Base-by-base conservation (phyloP, 1,140 invertebrate species). In the Drosophila orosa region DNA sequence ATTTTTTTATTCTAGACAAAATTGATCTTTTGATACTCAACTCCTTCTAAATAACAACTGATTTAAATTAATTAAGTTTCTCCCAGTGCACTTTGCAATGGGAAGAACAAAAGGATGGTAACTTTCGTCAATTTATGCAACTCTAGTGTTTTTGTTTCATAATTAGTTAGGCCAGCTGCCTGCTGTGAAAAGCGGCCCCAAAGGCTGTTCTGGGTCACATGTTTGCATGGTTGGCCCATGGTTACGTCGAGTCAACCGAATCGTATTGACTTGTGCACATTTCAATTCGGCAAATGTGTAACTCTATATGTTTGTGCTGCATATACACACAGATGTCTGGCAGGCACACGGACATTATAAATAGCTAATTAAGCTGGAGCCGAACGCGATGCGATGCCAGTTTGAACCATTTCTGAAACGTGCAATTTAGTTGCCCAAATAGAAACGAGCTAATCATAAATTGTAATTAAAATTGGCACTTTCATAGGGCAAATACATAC, bases 191-290 rank as follows among this genome's bases (percentile, higher is more conserved):
- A 82, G 58, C 31, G 68, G 61, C 31, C 62, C 44, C 7, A 69
- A 52, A 25, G 45, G 62, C 37, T 39, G 31, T 13, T 31, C 17
- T 31, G 39, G 27, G 45, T 47, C 60, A 24, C 56, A 31, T 74
- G 67, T 75, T 74, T 75, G 31, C 33, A 58, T 66, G 33, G n/a
- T 60, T 66, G 33, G n/a, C 71, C 59, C 37, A 35, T 74, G 72
- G 71, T 54, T 37, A 22, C 15, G 33, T 60, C 62, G 58, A 60
- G 56, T 50, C 27, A 58, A 52, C 56, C 66, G 73, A 86, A 78
- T 86, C 86, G 44, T 78, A 85, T 81, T 86, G 83, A 87, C 81
- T 87, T 86, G 47, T 86, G 50, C 78, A 83, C 61, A 66, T 31
- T 50, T 54, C 80, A 42, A 57, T 68, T 63, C 45, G 69, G 42